A percentile compares a stretch with the other conserved stretches of the same genome.
Conservation (phyloP, 2,888 invertebrate genomes). For the Drosophila heteroneura region DNA sequence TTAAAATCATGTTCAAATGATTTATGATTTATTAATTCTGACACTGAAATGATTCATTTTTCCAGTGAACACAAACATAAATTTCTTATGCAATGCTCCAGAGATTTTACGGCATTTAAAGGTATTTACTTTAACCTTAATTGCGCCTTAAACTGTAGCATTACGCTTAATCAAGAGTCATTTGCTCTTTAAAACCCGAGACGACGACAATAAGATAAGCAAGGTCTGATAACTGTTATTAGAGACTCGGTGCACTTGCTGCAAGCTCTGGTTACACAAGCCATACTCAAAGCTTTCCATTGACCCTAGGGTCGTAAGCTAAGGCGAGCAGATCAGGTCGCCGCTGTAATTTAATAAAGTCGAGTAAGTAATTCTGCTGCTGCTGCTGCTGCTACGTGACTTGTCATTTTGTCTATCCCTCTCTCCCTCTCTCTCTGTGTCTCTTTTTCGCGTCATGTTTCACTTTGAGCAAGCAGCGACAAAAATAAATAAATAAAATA, state of each 20-base stretch:
- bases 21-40: background rate
- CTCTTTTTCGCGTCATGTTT: conserved; percentile 11
- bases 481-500: background rate
- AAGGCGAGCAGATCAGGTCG: conserved; percentile 17
- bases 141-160: background rate
- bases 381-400: conserved; percentile 30
- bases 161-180: conserved; percentile 5
- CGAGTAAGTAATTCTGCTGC: conserved; percentile 13
- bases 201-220: background rate
- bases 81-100: background rate
- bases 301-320: conserved; percentile 36
- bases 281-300: conserved; percentile 5
- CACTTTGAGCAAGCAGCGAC: conserved; percentile 30
- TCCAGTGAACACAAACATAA: background rate
- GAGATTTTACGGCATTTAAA: background rate
- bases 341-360: conserved; percentile 44
- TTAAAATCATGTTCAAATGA: background rate
- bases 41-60: background rate
- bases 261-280: conserved; percentile 30
- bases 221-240: conserved; percentile 31
- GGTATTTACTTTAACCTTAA: background rate
- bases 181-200: conserved; percentile 1
- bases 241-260: conserved; percentile 25
- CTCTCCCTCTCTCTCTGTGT: background rate
- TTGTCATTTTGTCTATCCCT: conserved; percentile 15